Evolutionary conservation across 1,140 invertebrate species (phyloP).

Genomic region (Leptinotarsa undecemlineata): DNA sequence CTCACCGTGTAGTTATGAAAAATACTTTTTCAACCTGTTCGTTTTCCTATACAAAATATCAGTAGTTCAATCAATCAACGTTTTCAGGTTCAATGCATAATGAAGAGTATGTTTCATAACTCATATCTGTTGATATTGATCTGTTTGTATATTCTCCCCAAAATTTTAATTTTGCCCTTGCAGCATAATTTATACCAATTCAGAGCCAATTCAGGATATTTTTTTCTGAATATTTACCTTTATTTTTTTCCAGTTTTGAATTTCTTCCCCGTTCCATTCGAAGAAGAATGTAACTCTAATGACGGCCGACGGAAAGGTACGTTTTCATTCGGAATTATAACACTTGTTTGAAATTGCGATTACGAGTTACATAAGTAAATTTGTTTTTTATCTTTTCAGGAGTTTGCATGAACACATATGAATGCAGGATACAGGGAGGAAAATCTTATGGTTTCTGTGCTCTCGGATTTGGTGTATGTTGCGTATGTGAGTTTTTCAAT

Average conservation of each 20-base stretch:
- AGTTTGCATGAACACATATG: constrained; percentile 80
- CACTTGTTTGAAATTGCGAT: background rate
- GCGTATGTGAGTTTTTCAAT: constrained; percentile 72
- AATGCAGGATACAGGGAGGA: constrained; percentile 78
- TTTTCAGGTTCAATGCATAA: too few relatives aligned
- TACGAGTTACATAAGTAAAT: background rate
- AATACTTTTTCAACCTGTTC: too few relatives aligned
- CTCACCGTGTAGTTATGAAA: too few relatives aligned
- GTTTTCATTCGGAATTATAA: background rate
- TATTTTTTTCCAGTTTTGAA: constrained; percentile 66
- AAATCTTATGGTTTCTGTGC: constrained; percentile 77
- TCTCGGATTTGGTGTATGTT: constrained; percentile 85
- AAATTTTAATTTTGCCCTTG: background rate
- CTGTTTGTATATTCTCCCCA: too few relatives aligned
- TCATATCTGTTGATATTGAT: too few relatives aligned
- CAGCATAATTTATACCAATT: background rate
- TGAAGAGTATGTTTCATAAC: too few relatives aligned
- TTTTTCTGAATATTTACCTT: background rate
- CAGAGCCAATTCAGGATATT: background rate
- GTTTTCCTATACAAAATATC: too few relatives aligned
- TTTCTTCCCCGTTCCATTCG: constrained; percentile 78
- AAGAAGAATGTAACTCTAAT: constrained; percentile 73
- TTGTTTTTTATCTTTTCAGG: constrained; percentile 56
- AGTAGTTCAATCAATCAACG: too few relatives aligned
- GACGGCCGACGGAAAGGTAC: constrained; percentile 66